Base-by-base conservation (phyloP, 2,888 invertebrate genomes). In the Globia sparganii region DNA sequence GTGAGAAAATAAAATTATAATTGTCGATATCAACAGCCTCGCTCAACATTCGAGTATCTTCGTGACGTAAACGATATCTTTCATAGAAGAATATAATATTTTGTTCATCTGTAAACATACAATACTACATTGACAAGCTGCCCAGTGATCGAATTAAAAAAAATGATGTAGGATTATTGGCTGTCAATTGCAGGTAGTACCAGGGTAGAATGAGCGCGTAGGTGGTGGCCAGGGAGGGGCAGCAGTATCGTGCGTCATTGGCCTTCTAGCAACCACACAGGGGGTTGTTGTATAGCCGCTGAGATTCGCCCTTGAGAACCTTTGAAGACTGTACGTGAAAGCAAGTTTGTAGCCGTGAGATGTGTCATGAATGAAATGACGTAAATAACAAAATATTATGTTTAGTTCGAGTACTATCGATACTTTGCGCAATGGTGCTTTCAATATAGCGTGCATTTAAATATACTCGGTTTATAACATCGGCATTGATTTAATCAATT, bases 171-270 rank as follows among this genome's bases (percentile, higher is more conserved):
- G 88, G 90, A 86, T 90, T 91, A 91, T 89, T 90, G 90, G 88
- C 89, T 92, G 94, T 93, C 93, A 86, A 87, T 72, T 87, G 87
- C 94, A 94, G 89, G 78, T 71, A 83, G 78, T 91, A 94, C 92
- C 87, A 93, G 93, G 92, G 81, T 77, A 85, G 76, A 87, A 94
- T 89, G 80, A 90, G 71, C 72, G 78, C 69, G 78, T 86, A 85
- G 84, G 80, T 77, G 85, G 88, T 86, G 83, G 83, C 77, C 74
- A 80, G 75, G 82, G 89, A 76, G 75, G 67, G 84, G 64, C 80
- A 77, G 66, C 37, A 61, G 73, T 67, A 28, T 72, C 69, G 82
- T 92, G 91, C 93, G 94, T 93, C 93, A 92, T 81, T 85, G 81
- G 84, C 87, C 86, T 88, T 87, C 81, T 81, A 40, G 70, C 40